Evolutionary conservation across 30 jellyfish, hydroid and myxozoan species (phyloP).

Genomic region (Turritopsis dohrnii): DNA sequence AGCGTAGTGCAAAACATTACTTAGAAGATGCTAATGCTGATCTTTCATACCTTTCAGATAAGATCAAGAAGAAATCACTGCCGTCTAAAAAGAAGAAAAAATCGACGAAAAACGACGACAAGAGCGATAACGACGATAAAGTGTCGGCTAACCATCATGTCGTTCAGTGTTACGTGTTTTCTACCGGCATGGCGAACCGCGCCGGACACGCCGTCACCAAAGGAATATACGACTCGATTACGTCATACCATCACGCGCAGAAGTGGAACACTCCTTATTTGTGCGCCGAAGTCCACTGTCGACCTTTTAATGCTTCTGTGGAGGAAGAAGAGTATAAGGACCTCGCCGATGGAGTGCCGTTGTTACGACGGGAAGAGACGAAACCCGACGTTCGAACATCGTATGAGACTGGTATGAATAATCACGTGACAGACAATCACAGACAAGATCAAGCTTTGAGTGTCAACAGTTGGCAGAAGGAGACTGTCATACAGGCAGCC

Average conservation of each 20-base stretch:
- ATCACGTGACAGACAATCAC: neutral
- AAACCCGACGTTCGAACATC: neutral
- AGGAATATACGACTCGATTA: conserved; percentile 65
- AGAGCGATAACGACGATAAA: conserved; percentile 50
- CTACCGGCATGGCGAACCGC: conserved; percentile 93
- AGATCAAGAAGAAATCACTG: neutral
- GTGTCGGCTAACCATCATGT: conserved; percentile 20
- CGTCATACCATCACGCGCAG: conserved; percentile 77
- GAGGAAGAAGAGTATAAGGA: conserved; percentile 21
- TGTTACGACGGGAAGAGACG: neutral
- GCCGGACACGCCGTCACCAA: conserved; percentile 80
- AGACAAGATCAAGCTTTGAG: conserved; percentile 19
- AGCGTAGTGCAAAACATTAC: neutral
- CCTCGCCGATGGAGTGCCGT: neutral
- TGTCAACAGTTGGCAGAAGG: conserved; percentile 32
- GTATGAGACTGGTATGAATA: neutral
- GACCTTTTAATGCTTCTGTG: conserved; percentile 64
- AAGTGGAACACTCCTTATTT: conserved; percentile 75
- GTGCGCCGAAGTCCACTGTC: conserved; percentile 79
- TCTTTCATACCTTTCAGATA: neutral
- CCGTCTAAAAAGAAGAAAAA: conserved; percentile 8
- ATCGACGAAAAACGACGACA: conserved; percentile 20
- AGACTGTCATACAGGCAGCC: conserved; percentile 25
- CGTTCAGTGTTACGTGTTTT: conserved; percentile 65
- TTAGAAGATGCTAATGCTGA: neutral